These are phyloP conservation scores for Leucozona laternaria DNA, from an alignment of 2,888 invertebrate genomes.

Conservation along the genomic window DNA sequence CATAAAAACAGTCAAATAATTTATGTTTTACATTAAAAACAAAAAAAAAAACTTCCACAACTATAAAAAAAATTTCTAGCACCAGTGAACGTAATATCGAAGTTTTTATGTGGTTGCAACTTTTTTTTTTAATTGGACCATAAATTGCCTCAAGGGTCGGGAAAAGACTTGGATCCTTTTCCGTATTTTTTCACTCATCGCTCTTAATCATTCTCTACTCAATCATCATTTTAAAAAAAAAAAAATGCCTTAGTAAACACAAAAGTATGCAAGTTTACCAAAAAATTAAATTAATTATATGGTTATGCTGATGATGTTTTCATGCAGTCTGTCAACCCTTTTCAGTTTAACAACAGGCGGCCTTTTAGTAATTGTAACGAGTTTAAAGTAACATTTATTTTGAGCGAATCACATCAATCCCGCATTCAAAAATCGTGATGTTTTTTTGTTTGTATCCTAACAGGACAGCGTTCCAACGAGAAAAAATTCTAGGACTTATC, in stretches of 20 bases:
- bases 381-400: slow-evolving; percentile 52
- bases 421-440: slow-evolving; percentile 56
- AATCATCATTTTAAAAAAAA: slow-evolving; percentile 43
- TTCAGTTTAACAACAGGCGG: slow-evolving; percentile 7
- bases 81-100: slow-evolving; percentile 28
- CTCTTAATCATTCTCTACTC: slow-evolving; percentile 52
- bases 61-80: slow-evolving; percentile 3
- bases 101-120: slow-evolving; percentile 33
- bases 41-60: slow-evolving; percentile 17
- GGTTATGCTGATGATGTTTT: slow-evolving; percentile 21
- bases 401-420: slow-evolving; percentile 56
- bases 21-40: slow-evolving; percentile 43
- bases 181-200: not conserved
- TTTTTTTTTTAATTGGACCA: slow-evolving; percentile 50
- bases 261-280: slow-evolving; percentile 44
- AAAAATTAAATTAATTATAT: slow-evolving; percentile 46
- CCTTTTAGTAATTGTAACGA: slow-evolving; percentile 6
- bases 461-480: not conserved
- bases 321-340: slow-evolving; percentile 48
- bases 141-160: slow-evolving; percentile 42
- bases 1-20: slow-evolving; percentile 66
- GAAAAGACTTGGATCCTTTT: slow-evolving; percentile 23
- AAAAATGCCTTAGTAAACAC: slow-evolving; percentile 29
- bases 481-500: slow-evolving; percentile 49
- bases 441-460: not conserved